Evolutionary conservation across 2,888 invertebrate species (phyloP).

Genomic region (Agrenia bidenticulata): DNA sequence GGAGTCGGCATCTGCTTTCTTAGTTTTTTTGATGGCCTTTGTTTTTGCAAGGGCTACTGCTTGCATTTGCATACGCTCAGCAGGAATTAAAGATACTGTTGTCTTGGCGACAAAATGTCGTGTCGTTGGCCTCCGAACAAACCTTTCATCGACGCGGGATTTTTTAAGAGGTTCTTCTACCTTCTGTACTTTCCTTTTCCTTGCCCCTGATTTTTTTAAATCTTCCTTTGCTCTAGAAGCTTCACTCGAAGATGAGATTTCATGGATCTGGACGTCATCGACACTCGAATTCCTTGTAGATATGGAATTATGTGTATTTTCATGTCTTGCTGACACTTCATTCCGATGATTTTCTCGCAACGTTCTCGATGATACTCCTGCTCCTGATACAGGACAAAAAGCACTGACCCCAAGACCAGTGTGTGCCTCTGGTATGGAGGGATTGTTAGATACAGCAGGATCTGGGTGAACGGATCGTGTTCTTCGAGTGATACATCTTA

Average conservation of each 20-base stretch:
- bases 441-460: too few relatives aligned
- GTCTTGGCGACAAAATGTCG: not conserved
- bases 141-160: not conserved
- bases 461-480: too few relatives aligned
- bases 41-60: too few relatives aligned
- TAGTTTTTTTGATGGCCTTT: too few relatives aligned
- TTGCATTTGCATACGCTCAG: too few relatives aligned
- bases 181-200: not conserved
- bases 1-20: too few relatives aligned
- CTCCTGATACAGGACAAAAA: not conserved
- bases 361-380: not conserved
- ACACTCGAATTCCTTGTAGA: not conserved
- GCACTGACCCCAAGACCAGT: not conserved
- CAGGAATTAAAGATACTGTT: too few relatives aligned
- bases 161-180: not conserved
- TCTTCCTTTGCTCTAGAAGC: conserved; percentile 2
- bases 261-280: conserved; percentile 49
- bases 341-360: not conserved
- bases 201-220: not conserved
- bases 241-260: conserved; percentile 49
- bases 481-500: too few relatives aligned
- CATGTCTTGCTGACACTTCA: not conserved
- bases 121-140: not conserved
- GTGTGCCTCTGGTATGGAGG: not conserved
- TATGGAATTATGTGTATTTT: not conserved